A percentile compares a stretch with the other conserved stretches of the same genome.
Evolutionary conservation across 1,140 invertebrate genomes (phyloP).

Genomic region (Temnothorax curvispinosus): DNA sequence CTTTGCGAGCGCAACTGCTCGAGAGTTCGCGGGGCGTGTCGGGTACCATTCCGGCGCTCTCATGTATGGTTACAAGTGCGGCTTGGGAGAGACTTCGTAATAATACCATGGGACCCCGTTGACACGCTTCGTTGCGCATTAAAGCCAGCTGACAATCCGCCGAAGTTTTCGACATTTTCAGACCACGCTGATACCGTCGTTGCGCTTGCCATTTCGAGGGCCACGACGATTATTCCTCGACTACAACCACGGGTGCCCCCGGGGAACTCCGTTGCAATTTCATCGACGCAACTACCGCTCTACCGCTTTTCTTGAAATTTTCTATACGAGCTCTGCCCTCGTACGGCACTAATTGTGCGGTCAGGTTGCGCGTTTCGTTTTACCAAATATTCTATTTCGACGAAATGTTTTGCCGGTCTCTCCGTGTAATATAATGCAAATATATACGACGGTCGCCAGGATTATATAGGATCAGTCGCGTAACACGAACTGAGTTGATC

Average conservation of each 20-base stretch:
- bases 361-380: neutral
- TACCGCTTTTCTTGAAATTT: conserved; percentile 4
- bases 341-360: neutral
- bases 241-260: neutral
- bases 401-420: neutral
- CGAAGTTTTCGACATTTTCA: conserved; percentile 53
- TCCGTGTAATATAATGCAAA: conserved; percentile 18
- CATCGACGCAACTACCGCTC: neutral
- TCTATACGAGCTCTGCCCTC: neutral
- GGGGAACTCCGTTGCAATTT: neutral
- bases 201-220: conserved; percentile 32
- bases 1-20: conserved; percentile 68
- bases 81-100: conserved; percentile 63
- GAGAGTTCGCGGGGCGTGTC: conserved; percentile 70
- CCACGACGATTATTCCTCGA: conserved; percentile 2
- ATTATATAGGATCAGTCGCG: conserved; percentile 27
- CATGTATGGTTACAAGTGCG: conserved; percentile 40
- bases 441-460: conserved; percentile 11
- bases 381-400: neutral
- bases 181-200: neutral
- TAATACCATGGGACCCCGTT: conserved; percentile 71
- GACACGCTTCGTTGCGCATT: conserved; percentile 71
- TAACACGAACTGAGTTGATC: conserved; percentile 12
- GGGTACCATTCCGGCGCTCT: conserved; percentile 28
- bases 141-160: conserved; percentile 59